Base-by-base conservation (phyloP, 2,888 invertebrate species). In the Lapara coniferarum region DNA sequence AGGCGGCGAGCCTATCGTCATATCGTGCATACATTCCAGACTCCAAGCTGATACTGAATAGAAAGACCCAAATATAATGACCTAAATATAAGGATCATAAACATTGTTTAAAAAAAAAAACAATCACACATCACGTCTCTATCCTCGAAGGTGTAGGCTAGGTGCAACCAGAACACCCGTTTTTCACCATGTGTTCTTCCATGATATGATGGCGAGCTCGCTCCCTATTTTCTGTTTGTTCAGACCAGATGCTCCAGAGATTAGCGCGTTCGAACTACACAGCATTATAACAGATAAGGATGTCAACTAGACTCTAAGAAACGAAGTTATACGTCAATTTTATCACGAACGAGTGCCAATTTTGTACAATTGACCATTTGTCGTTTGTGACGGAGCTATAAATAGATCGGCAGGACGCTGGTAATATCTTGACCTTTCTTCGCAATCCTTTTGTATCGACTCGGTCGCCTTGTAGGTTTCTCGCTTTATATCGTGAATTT, bases 311-410 rank as follows among this genome's bases (percentile, higher is more conserved):
- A 14, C 30, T 30, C 14, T 2, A 2, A 10, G 10, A 13, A 5
- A 30, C 30, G 16, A 49, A 19, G 46, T 13, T 19, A 16, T 44
- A 44, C 44, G 46, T 12, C 14, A 59, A 10, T 19, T 10, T 55
- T 19, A 63, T 63, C 46, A 46, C 44, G 44, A n/a, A 63, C 12
- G 49, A 59, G 57, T 46, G 19, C 63, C 66, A 53, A n/a, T 66
- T 53, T 70, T 66, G 74, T 73, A 71, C 73, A 79, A 80, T 73
- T 72, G 76, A 44, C 72, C 71, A 63, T 63, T 63, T 63, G 63
- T 63, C 46, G 78, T 72, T 71, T 74, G 77, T 74, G 73, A 73
- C 71, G 49, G 70, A 70, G 77, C 78, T 79, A 79, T 79, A 80
- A 80, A 79, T 79, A 79, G 56, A 19, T 16, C 52, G 46, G 12